Evolutionary conservation across 2,113 vertebrate species (phyloP), one percentile per base, ranked within the genome.

Genomic region (Nycticebus coucang): DNA sequence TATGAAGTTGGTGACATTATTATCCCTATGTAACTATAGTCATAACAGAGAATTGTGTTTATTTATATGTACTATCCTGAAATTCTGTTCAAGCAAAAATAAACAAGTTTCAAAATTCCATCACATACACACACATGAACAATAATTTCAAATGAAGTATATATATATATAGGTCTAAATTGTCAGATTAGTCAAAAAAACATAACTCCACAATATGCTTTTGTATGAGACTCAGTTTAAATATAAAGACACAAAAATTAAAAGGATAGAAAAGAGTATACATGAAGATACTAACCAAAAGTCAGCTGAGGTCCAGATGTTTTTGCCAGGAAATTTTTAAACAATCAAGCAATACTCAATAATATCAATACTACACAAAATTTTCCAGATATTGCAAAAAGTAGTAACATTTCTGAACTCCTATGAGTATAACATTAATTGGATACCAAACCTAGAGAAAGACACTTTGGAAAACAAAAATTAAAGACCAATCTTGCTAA

Each of bases 101-200:
- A 91, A 91, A 72, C 13, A 59, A 81, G 28, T 84, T 83, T 92
- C 62, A 96, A 87, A 87, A 96, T n/a, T 62, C 66, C 26, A 57
- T 77, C 24, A 66, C 3, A 78, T 11, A 80, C 55, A 60, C 15
- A 66, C 7, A 59, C 19, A 50, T 26, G 11, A 30, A n/a, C 19
- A 69, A 86, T 69, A 71, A 69, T 35, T 86, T 69, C 33, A 71
- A 55, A 55, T 37, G 17, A 11, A 8, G 45, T 50, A 10, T 50
- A 50, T 69, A 4, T 53, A 53, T 22, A 85, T 53, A 68, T 50
- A 33, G n/a, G 7, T 17, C 33, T 55, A n/a, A 22, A 55, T 41
- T 68, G 1, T 91, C 57, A 77, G 22, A 91, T 4, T 78, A 41
- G 13, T 78, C 50, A 13, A 55, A 78, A 77, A 87, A 89, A 86